Base-by-base conservation (phyloP, 2,888 invertebrate species). In the Drosophila incognita region DNA sequence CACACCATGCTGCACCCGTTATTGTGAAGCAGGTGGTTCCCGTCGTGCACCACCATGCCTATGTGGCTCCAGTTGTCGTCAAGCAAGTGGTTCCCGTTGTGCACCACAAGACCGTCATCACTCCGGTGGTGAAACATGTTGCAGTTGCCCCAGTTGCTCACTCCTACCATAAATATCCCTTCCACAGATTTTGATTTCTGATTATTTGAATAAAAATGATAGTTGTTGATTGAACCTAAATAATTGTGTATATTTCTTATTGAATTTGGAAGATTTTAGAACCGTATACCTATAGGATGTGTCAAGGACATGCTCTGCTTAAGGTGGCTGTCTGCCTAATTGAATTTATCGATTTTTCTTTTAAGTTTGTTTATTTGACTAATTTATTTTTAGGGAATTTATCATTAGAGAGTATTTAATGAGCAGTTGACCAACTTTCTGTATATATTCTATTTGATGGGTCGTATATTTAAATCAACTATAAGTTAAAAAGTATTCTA, bases 111-210 rank as follows among this genome's bases (percentile, higher is more conserved):
- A 46, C 46, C 21, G 1, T 46, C 21, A 21, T 46, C 15, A 46
- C 46, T 46, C 46, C 46, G 13, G 46, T 46, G 46, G 46, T 46
- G 13, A 46, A 46, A 21, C 46, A 46, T 46, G 21, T 46, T 46
- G 46, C 46, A 21, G 21, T 21, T 21, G 21, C 21, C 4, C 46
- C 46, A 21, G 46, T 46, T 21, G 13, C 21, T 0, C 46, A 46
- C 15, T 21, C 13, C 46, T 21, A 46, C 46, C 46, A 46, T 8
- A 21, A 21, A 7, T 15, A 21, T 21, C 21, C 46, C 7, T 21
- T 21, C 21, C 21, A 46, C 46, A 13, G 21, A 46, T 15, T 15
- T 46, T 46, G 21, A 21, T 21, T 46, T 7, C 7, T 46, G 21
- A 46, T 46, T 46, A 15, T 21, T 15, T 21, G 2, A 21, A 15